phyloP scores from a whole-genome alignment of 92 coral and sea anemone genomes.

The Anthopleura xanthogrammica region DNA sequence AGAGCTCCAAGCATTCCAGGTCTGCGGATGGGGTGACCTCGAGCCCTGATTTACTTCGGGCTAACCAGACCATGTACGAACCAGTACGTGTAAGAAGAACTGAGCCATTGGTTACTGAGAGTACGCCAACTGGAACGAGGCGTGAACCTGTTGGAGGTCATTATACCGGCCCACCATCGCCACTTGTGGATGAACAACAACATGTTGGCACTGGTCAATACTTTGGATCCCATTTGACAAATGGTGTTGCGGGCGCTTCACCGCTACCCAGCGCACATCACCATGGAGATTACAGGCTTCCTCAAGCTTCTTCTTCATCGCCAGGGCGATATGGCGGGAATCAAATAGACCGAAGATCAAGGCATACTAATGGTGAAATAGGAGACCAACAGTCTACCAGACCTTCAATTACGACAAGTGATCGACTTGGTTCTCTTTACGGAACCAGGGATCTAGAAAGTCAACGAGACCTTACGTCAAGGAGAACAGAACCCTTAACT shows the following conservation, averaged over 20 bases:
- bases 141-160: conserved; percentile 38
- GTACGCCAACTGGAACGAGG: conserved; percentile 3
- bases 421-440: conserved; percentile 7
- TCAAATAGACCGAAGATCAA: not conserved
- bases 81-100: conserved; percentile 22
- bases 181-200: not conserved
- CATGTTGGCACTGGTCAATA: conserved; percentile 18
- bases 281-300: not conserved
- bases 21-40: conserved; percentile 14
- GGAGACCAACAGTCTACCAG: conserved; percentile 2
- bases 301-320: not conserved
- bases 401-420: conserved; percentile 6
- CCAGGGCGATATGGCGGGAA: conserved; percentile 20
- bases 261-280: conserved; percentile 36
- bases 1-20: conserved; percentile 31
- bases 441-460: conserved; percentile 10
- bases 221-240: not conserved
- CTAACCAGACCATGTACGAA: conserved; percentile 33
- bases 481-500: conserved; percentile 22
- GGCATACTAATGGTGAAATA: not conserved
- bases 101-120: conserved; percentile 9
- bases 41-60: conserved; percentile 23
- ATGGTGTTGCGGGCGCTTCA: conserved; percentile 14
- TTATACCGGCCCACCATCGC: conserved; percentile 12
- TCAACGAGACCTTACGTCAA: not conserved